These are phyloP conservation scores for Lateolabrax maculatus DNA, from an alignment of 2,797 vertebrate genomes.

Conservation along the genomic window DNA sequence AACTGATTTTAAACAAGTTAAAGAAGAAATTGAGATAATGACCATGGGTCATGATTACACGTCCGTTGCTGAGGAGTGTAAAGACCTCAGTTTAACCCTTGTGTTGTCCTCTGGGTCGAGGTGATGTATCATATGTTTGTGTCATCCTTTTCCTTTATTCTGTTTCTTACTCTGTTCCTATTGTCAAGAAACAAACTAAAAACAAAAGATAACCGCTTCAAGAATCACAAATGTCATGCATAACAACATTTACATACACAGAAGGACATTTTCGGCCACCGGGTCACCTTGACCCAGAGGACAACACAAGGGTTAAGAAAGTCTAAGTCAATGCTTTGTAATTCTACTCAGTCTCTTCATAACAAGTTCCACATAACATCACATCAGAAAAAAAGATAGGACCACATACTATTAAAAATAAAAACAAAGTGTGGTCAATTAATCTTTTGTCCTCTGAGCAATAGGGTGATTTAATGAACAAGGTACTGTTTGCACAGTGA, in stretches of 20 bases:
- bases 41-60: too few species aligned
- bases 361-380: background rate
- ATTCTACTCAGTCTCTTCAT: background rate
- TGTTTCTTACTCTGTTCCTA: too few species aligned
- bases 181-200: too few species aligned
- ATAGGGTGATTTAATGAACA: background rate
- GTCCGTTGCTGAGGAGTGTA: background rate
- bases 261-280: too few species aligned
- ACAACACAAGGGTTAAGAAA: too few species aligned
- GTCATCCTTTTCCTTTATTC: too few species aligned
- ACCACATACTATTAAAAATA: background rate
- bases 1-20: background rate
- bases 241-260: too few species aligned
- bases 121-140: too few species aligned
- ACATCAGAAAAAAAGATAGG: background rate
- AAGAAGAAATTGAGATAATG: background rate
- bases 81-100: background rate
- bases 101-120: too few species aligned
- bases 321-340: background rate
- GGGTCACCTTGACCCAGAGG: too few species aligned
- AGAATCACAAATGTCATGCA: too few species aligned
- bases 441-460: slow-evolving; percentile 1
- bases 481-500: background rate
- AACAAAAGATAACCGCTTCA: too few species aligned
- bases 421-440: background rate